These are phyloP conservation scores for Tetrao urogallus DNA, from an alignment of 2,113 vertebrate species.

Conservation along the genomic window DNA sequence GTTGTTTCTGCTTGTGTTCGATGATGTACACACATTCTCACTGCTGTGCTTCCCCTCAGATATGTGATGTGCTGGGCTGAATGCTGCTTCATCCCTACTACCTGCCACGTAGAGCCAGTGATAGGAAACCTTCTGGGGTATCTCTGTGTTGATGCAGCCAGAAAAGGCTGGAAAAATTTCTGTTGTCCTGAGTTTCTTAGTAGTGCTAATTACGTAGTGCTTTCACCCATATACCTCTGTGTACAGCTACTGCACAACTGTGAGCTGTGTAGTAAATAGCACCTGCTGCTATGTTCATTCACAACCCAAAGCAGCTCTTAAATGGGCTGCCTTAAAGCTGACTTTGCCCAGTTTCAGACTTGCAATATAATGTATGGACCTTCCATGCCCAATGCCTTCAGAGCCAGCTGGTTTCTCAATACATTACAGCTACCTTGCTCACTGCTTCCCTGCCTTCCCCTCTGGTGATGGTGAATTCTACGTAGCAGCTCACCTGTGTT, in stretches of 20 bases:
- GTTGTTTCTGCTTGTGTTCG: not conserved
- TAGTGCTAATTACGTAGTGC: not conserved
- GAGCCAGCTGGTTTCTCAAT: not conserved
- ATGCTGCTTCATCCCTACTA: not conserved
- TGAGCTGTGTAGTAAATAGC: not conserved
- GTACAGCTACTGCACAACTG: not conserved
- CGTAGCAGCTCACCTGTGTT: conserved; percentile 12
- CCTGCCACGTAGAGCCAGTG: not conserved
- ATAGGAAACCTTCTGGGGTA: not conserved
- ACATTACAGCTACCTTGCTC: not conserved
- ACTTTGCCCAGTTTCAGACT: not conserved
- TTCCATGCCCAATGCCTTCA: not conserved
- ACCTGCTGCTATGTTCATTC: not conserved
- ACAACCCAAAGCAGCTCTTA: not conserved
- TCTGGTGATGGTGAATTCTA: not conserved
- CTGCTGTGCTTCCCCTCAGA: not conserved
- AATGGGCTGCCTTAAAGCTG: not conserved
- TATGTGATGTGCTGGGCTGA: rapidly evolving
- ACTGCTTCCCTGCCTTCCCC: not conserved
- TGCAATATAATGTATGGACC: not conserved
- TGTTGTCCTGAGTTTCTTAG: not conserved
- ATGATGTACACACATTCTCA: not conserved
- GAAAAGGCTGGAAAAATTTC: not conserved
- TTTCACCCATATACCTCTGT: not conserved
- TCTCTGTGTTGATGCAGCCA: not conserved